Percentiles rank a stretch among this genome's conserved stretches.
phyloP scores from a whole-genome alignment of 2,113 vertebrate genomes.

The Microtus oregoni region DNA sequence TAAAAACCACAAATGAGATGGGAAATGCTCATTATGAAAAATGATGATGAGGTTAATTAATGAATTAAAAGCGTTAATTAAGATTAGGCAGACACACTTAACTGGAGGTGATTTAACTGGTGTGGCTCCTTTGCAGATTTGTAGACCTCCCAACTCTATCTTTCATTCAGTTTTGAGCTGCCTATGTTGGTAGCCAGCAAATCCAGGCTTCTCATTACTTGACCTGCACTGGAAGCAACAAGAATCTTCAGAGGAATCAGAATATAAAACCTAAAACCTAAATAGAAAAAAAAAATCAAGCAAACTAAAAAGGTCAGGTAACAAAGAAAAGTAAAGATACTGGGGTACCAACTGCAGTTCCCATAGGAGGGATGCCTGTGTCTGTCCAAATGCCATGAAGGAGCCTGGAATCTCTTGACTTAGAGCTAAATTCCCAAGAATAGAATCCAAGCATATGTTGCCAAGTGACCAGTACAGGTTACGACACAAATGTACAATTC shows the following conservation, averaged over 20 bases:
- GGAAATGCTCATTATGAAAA: slow-evolving; percentile 59
- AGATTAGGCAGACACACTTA: background rate
- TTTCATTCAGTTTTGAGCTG: background rate
- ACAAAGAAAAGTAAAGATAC: background rate
- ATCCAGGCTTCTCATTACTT: rapidly evolving
- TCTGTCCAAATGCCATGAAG: rapidly evolving
- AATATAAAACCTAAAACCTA: background rate
- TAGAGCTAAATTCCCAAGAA: background rate
- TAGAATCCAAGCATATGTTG: background rate
- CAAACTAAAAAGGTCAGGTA: background rate
- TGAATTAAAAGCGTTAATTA: slow-evolving; percentile 41
- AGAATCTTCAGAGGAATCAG: background rate
- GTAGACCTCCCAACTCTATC: background rate
- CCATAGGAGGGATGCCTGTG: rapidly evolving
- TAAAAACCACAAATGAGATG: slow-evolving; percentile 72
- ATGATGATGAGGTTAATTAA: slow-evolving; percentile 36
- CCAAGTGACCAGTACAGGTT: background rate
- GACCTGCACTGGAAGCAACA: background rate
- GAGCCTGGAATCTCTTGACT: rapidly evolving
- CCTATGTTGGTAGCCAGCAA: background rate
- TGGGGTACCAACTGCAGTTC: background rate
- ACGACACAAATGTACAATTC: background rate
- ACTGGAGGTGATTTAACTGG: background rate
- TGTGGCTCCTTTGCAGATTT: background rate
- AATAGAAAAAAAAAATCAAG: background rate